Base-by-base conservation (phyloP, 2,888 invertebrate genomes). In the Erynnis tages region DNA sequence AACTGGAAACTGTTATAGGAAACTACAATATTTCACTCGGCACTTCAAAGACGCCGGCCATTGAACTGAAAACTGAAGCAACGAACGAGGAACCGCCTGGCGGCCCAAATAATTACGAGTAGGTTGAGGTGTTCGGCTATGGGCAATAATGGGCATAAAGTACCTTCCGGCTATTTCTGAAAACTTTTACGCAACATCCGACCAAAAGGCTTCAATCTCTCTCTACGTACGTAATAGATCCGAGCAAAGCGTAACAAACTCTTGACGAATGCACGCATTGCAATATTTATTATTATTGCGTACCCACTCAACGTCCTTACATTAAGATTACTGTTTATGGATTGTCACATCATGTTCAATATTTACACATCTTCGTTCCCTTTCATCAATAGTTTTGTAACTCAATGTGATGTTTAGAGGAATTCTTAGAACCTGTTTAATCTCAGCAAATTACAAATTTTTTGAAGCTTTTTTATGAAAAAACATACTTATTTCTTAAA, bases 11-110 rank as follows among this genome's bases (percentile, higher is more conserved):
- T 60, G 65, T 68, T 70, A 72, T 65, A 67, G 64, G 69, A 69
- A 72, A 71, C 73, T 71, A 73, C 74, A 73, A 73, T 79, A 76
- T 78, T 78, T 79, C 76, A 81, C 60, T 68, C 69, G 68, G 62
- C 66, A 80, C 79, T 79, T 86, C 85, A 85, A 86, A 85, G 81
- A 67, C 66, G 60, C 63, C 67, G 72, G 64, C 65, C 75, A 73
- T 69, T 81, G 78, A 76, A 76, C 80, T 79, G 77, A 81, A 81
- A 76, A 74, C 73, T 70, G 72, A 71, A 73, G 55, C 49, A 49
- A 46, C 57, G 45, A 50, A 49, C 63, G 67, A 70, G 66, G 54
- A 45, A 57, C 59, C 61, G 61, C 58, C 60, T 56, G 63, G 57
- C 62, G 64, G 62, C 58, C 65, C 59, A 63, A 67, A 43, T 35